Conservation (phyloP, 2,888 invertebrate species). For the Morpho achilles region DNA sequence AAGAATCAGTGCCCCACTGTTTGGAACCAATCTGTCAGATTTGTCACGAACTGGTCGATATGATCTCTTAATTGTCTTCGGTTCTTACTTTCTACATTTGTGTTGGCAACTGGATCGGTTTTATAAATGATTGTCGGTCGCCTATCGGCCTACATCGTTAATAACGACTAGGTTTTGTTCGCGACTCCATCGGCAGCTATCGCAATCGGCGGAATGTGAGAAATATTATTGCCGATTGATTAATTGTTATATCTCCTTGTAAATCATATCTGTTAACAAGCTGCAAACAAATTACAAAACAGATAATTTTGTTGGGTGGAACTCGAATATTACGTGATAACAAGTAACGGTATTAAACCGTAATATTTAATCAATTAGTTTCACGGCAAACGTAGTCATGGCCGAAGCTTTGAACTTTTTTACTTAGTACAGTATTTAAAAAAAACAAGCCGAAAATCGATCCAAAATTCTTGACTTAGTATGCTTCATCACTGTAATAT, state of each 20-base stretch:
- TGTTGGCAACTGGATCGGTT: conserved; percentile 13
- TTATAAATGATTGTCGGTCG: conserved; percentile 18
- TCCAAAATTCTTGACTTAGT: no score
- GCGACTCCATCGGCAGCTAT: conserved; percentile 9
- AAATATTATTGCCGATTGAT: conserved; percentile 4
- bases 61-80: conserved; percentile 32
- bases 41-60: conserved; percentile 39
- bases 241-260: not conserved
- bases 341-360: no score
- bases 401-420: no score
- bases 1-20: not conserved
- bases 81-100: conserved; percentile 20
- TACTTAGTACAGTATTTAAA: no score
- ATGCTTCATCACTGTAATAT: no score
- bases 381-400: no score
- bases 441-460: no score
- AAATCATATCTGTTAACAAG: no score
- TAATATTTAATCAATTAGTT: no score
- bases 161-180: conserved; percentile 16
- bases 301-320: no score
- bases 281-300: no score
- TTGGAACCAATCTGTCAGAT: conserved; percentile 20
- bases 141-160: conserved; percentile 15
- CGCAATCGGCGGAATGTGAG: conserved; percentile 10
- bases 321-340: no score